These are phyloP conservation scores for Spilosoma lubricipeda DNA, from an alignment of 2,888 invertebrate genomes.

Conservation along the genomic window DNA sequence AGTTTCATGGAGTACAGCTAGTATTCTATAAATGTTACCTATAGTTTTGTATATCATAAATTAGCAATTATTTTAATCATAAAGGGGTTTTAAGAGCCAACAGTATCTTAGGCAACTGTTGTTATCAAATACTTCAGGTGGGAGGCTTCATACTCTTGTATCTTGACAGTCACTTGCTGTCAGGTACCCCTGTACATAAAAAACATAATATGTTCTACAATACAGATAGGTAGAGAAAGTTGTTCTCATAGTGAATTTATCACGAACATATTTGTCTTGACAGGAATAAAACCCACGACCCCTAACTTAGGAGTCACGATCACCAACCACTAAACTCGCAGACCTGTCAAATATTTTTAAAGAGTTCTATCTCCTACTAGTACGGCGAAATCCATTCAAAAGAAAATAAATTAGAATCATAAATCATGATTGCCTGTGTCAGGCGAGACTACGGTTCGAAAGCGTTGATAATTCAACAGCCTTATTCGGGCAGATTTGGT, in stretches of 20 bases:
- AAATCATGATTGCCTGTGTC: constrained; percentile 45
- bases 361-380: not conserved
- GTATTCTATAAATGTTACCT: not conserved
- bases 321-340: not conserved
- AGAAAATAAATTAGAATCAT: constrained; percentile 45
- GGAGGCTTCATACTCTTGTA: too few species aligned
- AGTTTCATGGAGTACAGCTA: not conserved
- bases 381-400: constrained; percentile 21
- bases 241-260: not conserved
- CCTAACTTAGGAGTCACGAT: not conserved
- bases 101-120: too few species aligned
- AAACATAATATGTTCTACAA: not conserved
- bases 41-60: not conserved
- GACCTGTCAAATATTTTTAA: not conserved
- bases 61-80: too few species aligned
- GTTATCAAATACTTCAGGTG: too few species aligned
- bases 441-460: constrained; percentile 43
- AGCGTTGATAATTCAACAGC: constrained; percentile 46
- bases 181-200: too few species aligned
- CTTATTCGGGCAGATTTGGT: constrained; percentile 19
- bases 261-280: not conserved
- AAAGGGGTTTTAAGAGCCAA: too few species aligned
- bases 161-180: too few species aligned
- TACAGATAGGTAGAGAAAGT: not conserved
- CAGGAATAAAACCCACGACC: not conserved